Evolutionary conservation across 2,113 vertebrate species (phyloP), one percentile per base, ranked within the genome.

Genomic region (Sorex araneus): DNA sequence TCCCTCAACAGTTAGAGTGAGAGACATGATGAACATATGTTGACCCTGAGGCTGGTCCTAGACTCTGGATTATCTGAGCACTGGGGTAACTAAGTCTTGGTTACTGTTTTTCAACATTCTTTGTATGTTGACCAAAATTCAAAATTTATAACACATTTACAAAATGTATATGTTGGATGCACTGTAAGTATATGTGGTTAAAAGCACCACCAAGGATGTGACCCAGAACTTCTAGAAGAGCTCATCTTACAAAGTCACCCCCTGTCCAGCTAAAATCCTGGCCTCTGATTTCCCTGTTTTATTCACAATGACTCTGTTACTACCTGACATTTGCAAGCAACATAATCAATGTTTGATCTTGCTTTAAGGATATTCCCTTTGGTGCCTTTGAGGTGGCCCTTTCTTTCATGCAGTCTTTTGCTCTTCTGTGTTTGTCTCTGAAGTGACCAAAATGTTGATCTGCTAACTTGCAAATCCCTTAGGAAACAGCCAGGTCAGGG

Each of bases 401-500:
- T 64, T 87, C 63, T 63, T 85, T 27, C 11, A 13, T 2, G 6
- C 13, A n/a, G 40, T 34, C 34, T 32, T 87, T 76, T 63, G 28
- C 19, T 79, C n/a, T 67, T 76, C 63, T 30, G 19, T 40, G 64
- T 75, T 45, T 21, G 12, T 64, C 67, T 25, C 4, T 47, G 47
- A 50, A 64, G 2, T 23, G 0, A 4, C 50, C 16, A 27, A 25
- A 30, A 32, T 76, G 25, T 92, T 16, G 1, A 3, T 84, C 85
- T 75, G 7, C 50, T 76, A 47, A 75, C 54, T 92, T 67, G 34
- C 15, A 9, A 9, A 1, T 73, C 67, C 50, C 67, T 63, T 30
- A 85, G 78, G 90, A 94, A 95, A 91, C 36, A 21, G 77, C 94
- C 85, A 63, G 95, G 89, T 95, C 40, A 93, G 93, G 96, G 76